Base-by-base conservation (phyloP, 1,140 invertebrate species). In the Papilio polyxenes region DNA sequence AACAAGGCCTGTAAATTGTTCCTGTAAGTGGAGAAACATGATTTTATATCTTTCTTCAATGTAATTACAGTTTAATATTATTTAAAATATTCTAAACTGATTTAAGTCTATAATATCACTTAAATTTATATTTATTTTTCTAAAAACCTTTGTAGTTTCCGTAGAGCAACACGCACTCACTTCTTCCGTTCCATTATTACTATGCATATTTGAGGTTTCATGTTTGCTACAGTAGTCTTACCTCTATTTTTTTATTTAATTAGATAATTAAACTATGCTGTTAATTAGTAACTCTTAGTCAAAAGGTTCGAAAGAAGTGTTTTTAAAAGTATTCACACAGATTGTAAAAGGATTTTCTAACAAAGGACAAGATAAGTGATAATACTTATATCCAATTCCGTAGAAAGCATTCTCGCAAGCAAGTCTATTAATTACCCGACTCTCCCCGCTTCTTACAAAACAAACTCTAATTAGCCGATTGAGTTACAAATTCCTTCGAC, bases 401-500 rank as follows among this genome's bases (percentile, higher is more conserved):
- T 48, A 80, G 62, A 75, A 81, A 75, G 72, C 53, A 75, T 81
- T 81, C 76, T 78, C 78, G 75, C 51, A 49, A 80, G 65, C 82
- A 82, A 83, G 84, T 81, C 82, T 86, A 85, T 85, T 87, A 87
- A 87, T 89, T 87, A 86, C 82, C 78, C 77, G 62, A 20, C 76
- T 83, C 82, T 85, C 80, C 77, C 83, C 75, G 83, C 77, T 82
- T 86, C 81, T 84, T 87, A 59, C 82, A 84, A 85, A 86, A 89
- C 87, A 88, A 88, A 87, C 78, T 83, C 72, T 86, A 86, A 88
- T 88, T 87, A 88, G 88, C 83, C 82, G 86, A 89, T 91, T 86
- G 83, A 87, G 87, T 90, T 90, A 87, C 88, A 89, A 89, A 89
- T 88, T 90, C 82, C 81, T 86, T 83, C 74, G 75, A 83, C 83